phyloP scores from a whole-genome alignment of 2,888 invertebrate species.

The Luffia ferchaultella region DNA sequence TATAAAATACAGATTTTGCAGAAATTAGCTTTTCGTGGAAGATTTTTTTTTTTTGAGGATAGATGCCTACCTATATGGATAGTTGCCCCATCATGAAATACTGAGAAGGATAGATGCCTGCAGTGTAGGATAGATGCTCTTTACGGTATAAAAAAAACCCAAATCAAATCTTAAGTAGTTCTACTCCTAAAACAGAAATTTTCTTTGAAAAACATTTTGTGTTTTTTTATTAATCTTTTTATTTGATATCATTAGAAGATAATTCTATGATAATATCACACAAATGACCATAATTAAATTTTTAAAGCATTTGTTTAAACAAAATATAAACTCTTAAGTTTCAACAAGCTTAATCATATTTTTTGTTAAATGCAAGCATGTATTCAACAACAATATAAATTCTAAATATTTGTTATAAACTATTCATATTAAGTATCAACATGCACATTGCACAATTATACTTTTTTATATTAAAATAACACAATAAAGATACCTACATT shows the following conservation, averaged over 20 bases:
- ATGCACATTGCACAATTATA: background rate
- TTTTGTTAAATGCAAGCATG: too few relatives aligned
- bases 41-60: too few relatives aligned
- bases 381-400: too few relatives aligned
- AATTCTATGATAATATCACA: background rate
- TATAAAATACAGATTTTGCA: slow-evolving; percentile 6
- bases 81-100: slow-evolving; percentile 13
- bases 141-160: background rate
- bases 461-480: background rate
- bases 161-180: background rate
- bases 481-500: background rate
- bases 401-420: too few relatives aligned
- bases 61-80: slow-evolving; percentile 11
- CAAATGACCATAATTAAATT: background rate
- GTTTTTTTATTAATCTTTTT: background rate
- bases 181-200: background rate
- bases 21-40: slow-evolving; percentile 9
- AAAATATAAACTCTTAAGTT: background rate
- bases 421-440: background rate
- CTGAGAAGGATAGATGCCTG: slow-evolving; percentile 13
- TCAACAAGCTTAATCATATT: background rate
- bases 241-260: background rate
- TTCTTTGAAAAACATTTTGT: background rate
- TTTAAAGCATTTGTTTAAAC: background rate
- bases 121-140: slow-evolving; percentile 3